These are phyloP conservation scores for Irena cyanogastra DNA, from an alignment of 2,113 vertebrate genomes.

Conservation along the genomic window DNA sequence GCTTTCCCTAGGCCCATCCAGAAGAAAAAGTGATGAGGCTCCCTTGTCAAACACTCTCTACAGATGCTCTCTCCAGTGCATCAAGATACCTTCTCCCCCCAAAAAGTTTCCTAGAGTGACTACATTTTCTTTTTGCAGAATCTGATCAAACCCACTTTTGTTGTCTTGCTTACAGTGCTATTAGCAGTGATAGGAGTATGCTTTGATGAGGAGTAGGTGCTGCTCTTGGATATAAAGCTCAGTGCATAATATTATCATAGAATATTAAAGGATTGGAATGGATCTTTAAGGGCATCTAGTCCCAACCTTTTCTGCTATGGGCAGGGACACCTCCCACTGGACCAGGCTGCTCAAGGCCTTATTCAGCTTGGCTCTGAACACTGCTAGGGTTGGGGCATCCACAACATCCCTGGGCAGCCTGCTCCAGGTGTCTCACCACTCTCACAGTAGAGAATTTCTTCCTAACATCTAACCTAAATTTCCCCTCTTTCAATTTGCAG, in stretches of 20 bases:
- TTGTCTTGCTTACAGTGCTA: not conserved
- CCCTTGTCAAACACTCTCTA: not conserved
- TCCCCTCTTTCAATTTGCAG: not conserved
- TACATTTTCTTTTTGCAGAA: not conserved
- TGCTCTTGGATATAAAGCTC: not conserved
- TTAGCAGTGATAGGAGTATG: not conserved
- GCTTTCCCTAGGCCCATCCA: not conserved
- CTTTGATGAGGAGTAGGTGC: not conserved
- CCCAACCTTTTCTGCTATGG: not conserved
- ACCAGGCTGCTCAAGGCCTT: not conserved
- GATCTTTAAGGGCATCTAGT: not conserved
- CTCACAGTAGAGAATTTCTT: not conserved
- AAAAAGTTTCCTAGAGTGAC: not conserved
- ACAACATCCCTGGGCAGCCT: not conserved
- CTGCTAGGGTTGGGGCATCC: not conserved
- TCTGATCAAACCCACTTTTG: not conserved
- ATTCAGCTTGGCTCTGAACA: not conserved
- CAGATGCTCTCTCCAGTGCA: not conserved
- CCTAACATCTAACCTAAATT: not conserved
- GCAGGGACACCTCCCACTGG: not conserved
- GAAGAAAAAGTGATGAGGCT: not conserved
- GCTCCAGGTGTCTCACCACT: not conserved
- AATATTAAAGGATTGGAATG: not conserved
- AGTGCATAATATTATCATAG: not conserved
- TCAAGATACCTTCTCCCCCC: rapidly evolving